These are phyloP conservation scores for Corythornis vintsioides DNA, from an alignment of 2,113 vertebrate species.

Conservation along the genomic window DNA sequence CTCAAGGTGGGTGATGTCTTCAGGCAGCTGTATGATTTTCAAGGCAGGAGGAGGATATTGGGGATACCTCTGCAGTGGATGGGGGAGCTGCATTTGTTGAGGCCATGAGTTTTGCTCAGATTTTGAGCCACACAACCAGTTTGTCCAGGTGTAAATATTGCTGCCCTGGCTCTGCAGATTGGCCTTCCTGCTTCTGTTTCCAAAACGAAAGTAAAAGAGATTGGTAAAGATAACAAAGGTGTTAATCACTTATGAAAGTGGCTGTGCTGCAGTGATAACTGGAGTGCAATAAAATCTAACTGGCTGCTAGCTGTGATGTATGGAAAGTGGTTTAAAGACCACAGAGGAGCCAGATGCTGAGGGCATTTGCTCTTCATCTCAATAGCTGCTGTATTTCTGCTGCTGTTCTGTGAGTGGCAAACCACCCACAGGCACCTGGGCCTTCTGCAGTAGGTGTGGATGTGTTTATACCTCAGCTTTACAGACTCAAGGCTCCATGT, in stretches of 20 bases:
- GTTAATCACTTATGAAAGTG: neutral
- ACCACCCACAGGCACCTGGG: neutral
- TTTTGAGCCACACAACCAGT: neutral
- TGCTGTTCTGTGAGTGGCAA: neutral
- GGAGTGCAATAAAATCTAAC: neutral
- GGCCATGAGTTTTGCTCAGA: neutral
- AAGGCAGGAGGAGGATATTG: neutral
- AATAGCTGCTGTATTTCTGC: neutral
- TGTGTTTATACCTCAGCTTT: neutral
- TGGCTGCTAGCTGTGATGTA: neutral
- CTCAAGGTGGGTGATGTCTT: neutral
- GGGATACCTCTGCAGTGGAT: neutral
- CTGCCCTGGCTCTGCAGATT: neutral
- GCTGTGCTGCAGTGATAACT: neutral
- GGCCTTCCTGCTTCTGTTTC: neutral
- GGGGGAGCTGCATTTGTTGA: neutral
- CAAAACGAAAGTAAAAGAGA: neutral
- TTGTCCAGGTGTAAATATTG: neutral
- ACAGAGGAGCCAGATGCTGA: neutral
- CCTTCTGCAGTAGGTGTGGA: neutral
- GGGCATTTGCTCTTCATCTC: conserved; percentile 2
- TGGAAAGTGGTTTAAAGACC: neutral
- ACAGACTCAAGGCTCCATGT: neutral
- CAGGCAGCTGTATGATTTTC: neutral
- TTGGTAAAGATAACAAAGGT: neutral